These are phyloP conservation scores for Strix aluco DNA, from an alignment of 2,113 vertebrate species.

Conservation along the genomic window DNA sequence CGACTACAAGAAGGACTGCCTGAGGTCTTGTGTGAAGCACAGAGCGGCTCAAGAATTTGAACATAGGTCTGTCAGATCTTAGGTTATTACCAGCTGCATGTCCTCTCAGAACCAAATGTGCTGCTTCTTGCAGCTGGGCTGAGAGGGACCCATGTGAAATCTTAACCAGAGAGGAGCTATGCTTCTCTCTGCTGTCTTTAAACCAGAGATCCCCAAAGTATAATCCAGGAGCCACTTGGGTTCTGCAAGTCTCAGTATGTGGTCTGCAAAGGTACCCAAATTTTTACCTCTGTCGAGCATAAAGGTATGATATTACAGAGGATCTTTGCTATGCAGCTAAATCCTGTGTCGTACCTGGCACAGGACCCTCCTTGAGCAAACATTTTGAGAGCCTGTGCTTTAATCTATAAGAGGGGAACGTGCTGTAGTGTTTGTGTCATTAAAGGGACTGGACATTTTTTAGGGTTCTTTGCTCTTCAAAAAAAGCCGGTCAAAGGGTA, in stretches of 20 bases:
- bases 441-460: slow-evolving; percentile 8
- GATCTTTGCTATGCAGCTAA: not conserved
- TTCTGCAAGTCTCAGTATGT: not conserved
- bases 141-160: not conserved
- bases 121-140: not conserved
- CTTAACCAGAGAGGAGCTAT: not conserved
- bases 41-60: not conserved
- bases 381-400: not conserved
- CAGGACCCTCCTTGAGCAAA: slow-evolving; percentile 24
- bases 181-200: not conserved
- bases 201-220: not conserved
- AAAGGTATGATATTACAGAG: not conserved
- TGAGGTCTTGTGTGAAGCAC: not conserved
- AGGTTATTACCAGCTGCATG: not conserved
- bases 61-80: not conserved
- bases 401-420: not conserved
- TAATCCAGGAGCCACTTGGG: not conserved
- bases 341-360: not conserved
- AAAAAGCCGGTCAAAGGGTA: not conserved
- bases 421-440: not conserved
- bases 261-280: not conserved
- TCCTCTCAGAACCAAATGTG: not conserved
- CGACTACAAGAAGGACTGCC: not conserved
- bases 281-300: not conserved
- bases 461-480: not conserved